These are phyloP conservation scores for Diplodus sargus DNA, from an alignment of 2,797 vertebrate species.

Conservation along the genomic window DNA sequence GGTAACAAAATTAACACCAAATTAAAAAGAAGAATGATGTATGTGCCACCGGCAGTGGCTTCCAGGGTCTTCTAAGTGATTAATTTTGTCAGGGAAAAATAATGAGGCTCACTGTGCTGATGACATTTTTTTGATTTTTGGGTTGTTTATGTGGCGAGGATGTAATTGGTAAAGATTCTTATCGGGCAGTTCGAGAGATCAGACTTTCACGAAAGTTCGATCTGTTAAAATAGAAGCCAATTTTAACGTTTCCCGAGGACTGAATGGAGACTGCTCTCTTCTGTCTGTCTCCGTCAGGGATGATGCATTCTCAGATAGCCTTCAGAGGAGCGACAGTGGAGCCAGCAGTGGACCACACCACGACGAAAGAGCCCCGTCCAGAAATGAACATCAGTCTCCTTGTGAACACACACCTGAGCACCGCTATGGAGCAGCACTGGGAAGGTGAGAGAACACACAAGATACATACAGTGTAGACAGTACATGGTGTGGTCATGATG, in stretches of 20 bases:
- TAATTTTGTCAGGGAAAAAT: constrained; percentile 25
- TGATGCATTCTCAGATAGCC: constrained; percentile 92
- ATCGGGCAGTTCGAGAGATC: background rate
- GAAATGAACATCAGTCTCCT: constrained; percentile 89
- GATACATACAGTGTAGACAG: background rate
- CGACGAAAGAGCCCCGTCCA: constrained; percentile 89
- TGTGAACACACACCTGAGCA: constrained; percentile 91
- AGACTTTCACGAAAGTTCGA: background rate
- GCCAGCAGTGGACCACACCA: constrained; percentile 88
- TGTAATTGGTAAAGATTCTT: constrained; percentile 5
- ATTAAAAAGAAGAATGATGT: constrained; percentile 24
- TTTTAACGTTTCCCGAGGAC: constrained; percentile 14
- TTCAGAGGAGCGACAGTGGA: constrained; percentile 91
- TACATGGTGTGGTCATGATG: background rate
- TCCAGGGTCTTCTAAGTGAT: constrained; percentile 8
- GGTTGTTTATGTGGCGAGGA: constrained; percentile 10
- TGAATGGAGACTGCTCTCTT: constrained; percentile 14
- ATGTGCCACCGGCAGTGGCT: constrained; percentile 12
- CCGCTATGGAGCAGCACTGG: constrained; percentile 89
- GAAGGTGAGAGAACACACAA: constrained; percentile 82
- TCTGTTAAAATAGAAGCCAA: constrained; percentile 1
- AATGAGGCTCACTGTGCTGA: background rate
- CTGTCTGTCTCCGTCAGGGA: constrained; percentile 84
- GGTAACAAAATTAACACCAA: constrained; percentile 25
- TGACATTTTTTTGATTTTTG: constrained; percentile 4